Conservation (phyloP, 2,797 vertebrate species). For the Liparis tanakae region DNA sequence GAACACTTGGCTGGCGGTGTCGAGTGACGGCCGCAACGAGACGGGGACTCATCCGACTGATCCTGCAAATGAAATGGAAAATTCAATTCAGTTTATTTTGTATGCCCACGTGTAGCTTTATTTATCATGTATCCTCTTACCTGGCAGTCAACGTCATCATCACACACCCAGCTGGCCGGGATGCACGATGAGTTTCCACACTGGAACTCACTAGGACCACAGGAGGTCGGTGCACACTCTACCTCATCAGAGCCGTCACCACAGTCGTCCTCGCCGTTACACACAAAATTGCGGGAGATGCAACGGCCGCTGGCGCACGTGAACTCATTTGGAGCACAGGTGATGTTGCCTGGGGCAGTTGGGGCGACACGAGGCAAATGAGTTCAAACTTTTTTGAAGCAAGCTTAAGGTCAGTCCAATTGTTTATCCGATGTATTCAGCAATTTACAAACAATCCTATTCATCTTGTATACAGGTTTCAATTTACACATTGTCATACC, state of each 20-base stretch:
- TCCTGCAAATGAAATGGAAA: constrained; percentile 71
- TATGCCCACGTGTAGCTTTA: too few species aligned
- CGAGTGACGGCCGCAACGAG: constrained; percentile 90
- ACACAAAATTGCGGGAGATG: constrained; percentile 93
- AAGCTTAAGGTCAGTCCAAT: neutral
- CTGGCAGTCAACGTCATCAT: constrained; percentile 93
- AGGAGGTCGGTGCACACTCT: constrained; percentile 89
- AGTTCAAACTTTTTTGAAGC: too few species aligned
- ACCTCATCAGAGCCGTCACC: constrained; percentile 92
- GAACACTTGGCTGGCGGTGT: constrained; percentile 87
- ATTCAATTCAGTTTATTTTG: too few species aligned
- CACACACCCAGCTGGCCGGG: constrained; percentile 94
- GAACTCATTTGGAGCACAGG: constrained; percentile 93
- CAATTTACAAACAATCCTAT: neutral
- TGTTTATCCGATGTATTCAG: neutral
- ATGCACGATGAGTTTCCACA: constrained; percentile 93
- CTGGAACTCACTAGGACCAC: constrained; percentile 90
- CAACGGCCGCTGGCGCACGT: constrained; percentile 93
- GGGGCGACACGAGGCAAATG: neutral
- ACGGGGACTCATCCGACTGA: constrained; percentile 91
- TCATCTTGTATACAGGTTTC: neutral
- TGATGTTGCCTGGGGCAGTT: constrained; percentile 88
- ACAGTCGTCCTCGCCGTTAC: constrained; percentile 96
- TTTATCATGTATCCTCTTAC: constrained; percentile 30
- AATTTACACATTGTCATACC: neutral